A percentile compares a stretch with the other conserved stretches of the same genome.
phyloP scores from a whole-genome alignment of 2,113 vertebrate genomes.

The Gavialis gangeticus region DNA sequence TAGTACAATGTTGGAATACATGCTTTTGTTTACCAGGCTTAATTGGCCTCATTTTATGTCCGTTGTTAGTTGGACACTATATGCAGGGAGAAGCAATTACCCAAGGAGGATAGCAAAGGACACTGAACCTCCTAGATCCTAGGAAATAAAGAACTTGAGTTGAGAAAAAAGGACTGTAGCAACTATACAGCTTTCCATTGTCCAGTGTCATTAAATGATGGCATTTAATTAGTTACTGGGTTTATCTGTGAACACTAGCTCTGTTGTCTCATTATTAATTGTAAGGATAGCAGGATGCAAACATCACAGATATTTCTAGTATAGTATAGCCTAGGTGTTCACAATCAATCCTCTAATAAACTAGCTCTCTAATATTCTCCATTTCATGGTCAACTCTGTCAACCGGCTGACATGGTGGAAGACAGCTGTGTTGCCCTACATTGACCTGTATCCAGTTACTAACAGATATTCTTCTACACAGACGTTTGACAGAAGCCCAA shows the following conservation, averaged over 20 bases:
- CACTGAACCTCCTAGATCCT: not conserved
- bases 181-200: not conserved
- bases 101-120: not conserved
- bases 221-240: fast-evolving
- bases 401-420: fast-evolving
- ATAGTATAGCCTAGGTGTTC: fast-evolving
- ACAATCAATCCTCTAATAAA: fast-evolving
- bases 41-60: not conserved
- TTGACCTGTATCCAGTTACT: not conserved
- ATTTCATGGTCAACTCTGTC: fast-evolving
- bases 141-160: not conserved
- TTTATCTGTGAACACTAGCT: not conserved
- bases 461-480: fast-evolving
- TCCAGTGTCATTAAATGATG: not conserved
- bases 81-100: not conserved
- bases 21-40: not conserved
- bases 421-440: not conserved
- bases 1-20: too few relatives aligned
- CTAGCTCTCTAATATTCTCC: fast-evolving
- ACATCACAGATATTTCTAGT: too few relatives aligned
- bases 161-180: not conserved
- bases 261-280: not conserved
- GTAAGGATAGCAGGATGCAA: too few relatives aligned
- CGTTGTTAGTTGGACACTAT: not conserved
- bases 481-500: not conserved